Percentiles rank a stretch among this genome's conserved stretches.
These are phyloP conservation scores for Callospermophilus lateralis DNA, from an alignment of 2,113 vertebrate species.

Conservation along the genomic window DNA sequence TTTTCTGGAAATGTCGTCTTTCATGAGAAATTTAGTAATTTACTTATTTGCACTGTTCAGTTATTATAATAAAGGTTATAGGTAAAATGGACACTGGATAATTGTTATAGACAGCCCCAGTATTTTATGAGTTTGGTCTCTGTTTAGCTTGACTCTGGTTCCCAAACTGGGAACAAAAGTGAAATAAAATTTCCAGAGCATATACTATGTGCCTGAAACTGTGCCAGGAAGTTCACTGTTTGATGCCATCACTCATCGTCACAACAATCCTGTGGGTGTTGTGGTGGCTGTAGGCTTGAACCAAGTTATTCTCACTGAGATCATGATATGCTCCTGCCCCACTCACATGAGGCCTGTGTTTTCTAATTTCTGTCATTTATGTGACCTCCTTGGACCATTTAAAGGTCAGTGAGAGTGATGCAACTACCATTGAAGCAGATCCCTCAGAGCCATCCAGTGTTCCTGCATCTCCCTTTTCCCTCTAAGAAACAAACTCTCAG, in stretches of 20 bases:
- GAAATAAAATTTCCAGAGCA: not conserved
- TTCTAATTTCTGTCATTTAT: not conserved
- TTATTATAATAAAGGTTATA: not conserved
- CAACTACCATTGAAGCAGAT: not conserved
- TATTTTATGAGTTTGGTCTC: not conserved
- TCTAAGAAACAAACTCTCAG: not conserved
- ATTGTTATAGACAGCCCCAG: not conserved
- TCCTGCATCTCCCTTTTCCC: not conserved
- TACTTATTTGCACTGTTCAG: not conserved
- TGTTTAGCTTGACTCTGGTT: not conserved
- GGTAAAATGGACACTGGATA: not conserved
- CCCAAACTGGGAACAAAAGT: not conserved
- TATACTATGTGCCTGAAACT: not conserved
- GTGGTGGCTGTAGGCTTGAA: not conserved
- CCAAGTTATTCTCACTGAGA: not conserved
- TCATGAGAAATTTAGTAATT: constrained; percentile 8
- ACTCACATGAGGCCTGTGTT: not conserved
- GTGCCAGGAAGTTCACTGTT: not conserved
- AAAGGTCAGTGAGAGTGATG: not conserved
- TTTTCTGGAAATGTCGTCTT: not conserved
- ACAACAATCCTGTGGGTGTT: not conserved
- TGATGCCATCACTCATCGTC: not conserved
- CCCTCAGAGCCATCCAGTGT: not conserved
- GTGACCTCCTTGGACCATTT: not conserved
- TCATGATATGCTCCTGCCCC: too few species aligned